Base-by-base conservation (phyloP, 2,797 vertebrate species). In the Hydrolagus colliei region DNA sequence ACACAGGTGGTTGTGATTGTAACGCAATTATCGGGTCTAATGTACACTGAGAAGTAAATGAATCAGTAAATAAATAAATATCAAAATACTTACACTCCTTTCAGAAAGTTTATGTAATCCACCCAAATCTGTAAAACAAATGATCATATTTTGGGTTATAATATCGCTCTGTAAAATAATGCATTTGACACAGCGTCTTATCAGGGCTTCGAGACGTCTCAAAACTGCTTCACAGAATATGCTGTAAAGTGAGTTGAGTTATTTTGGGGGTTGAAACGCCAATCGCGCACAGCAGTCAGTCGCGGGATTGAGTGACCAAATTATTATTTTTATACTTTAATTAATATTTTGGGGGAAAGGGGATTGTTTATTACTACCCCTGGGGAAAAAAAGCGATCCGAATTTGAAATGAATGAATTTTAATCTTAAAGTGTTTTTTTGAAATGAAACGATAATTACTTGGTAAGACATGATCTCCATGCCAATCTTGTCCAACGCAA, bases 401-500 rank as follows among this genome's bases (percentile, higher is more conserved):
- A 52, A 75, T 32, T 76, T 27, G 41, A 62, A 73, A 86, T 63
- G 20, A 16, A 27, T 63, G n/a, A 32, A 75, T 10, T 75, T 86
- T 1, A 12, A 63, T 16, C 73, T 76, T 12, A 12, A 22, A 59
- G 16, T 61, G 11, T 6, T 32, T 41, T 72, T 32, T 27, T 27
- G 9, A 84, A 73, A 78, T 52, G 14, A 79, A 72, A 79, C 67
- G 32, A 52, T 52, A 77, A 35, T 86, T 95, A 98, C 98, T 96
- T 99, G 98, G 90, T 99, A 99, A 79, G 98, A 99, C 98, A 99
- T 99, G 87, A 99, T 99, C 93, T 99, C 98, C 98, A 99, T 99
- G 90, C 98, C 98, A 89, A 99, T 99, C 95, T 99, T 99, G 93
- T 99, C 98, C 89, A 99, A 93, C 87, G 98, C 98, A 93, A 99